Conservation (phyloP, 30 jellyfish, hydroid and myxozoan species). For the Catostylus mosaicus region DNA sequence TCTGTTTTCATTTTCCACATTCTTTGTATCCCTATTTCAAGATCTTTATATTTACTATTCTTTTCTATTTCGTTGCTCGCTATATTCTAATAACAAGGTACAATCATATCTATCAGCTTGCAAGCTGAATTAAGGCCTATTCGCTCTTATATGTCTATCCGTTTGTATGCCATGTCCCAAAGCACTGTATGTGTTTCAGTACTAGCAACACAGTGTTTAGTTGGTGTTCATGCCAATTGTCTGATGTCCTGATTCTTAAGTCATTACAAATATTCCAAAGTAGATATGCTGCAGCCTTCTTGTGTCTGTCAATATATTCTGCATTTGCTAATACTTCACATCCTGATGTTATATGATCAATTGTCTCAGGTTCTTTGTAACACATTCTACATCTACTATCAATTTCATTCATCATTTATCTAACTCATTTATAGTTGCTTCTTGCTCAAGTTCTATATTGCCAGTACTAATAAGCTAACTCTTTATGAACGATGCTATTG, state of each 20-base stretch:
- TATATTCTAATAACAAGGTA: no score
- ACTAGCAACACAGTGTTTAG: no score
- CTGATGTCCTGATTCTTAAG: neutral
- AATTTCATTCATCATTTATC: neutral
- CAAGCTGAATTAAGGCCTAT: no score
- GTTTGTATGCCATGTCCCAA: no score
- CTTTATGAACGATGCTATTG: neutral
- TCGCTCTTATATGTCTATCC: no score
- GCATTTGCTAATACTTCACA: constrained; percentile 11
- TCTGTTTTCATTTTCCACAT: no score
- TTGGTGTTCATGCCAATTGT: constrained; percentile 12
- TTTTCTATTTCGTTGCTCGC: no score
- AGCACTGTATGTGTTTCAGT: no score
- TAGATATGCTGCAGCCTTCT: neutral
- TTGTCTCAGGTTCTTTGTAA: constrained; percentile 20
- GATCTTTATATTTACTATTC: no score
- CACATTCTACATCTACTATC: constrained; percentile 6
- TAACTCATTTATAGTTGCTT: constrained; percentile 2
- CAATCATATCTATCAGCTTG: no score
- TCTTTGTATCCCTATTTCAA: no score
- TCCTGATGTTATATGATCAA: constrained; percentile 20
- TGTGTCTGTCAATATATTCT: constrained; percentile 23
- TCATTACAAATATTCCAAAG: neutral
- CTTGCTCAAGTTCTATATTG: neutral
- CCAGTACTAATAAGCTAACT: neutral